phyloP scores from a whole-genome alignment of 2,797 vertebrate genomes.

The Onychomys arenicola region DNA sequence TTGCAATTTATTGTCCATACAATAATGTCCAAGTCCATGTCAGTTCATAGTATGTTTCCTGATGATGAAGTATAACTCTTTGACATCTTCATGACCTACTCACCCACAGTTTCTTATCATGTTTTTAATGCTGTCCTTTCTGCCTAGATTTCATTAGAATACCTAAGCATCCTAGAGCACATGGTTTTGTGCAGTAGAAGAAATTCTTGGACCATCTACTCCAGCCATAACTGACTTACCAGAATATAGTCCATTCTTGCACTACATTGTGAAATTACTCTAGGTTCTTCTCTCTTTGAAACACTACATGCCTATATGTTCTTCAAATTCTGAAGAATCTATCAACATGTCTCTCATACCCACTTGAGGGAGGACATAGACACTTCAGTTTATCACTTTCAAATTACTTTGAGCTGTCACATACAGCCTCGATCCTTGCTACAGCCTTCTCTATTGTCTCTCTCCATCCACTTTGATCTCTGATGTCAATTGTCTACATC shows the following conservation, averaged over 20 bases:
- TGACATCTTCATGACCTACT: background rate
- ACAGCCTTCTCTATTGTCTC: background rate
- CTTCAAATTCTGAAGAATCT: background rate
- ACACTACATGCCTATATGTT: background rate
- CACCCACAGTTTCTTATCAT: background rate
- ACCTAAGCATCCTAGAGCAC: background rate
- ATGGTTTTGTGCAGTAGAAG: background rate
- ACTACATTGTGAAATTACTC: background rate
- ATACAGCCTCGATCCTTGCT: no score
- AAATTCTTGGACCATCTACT: background rate
- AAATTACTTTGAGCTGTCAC: background rate
- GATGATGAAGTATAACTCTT: background rate
- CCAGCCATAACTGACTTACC: background rate
- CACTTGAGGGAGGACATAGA: accelerated
- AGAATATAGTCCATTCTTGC: background rate
- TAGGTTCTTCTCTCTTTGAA: background rate
- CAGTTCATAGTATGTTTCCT: background rate
- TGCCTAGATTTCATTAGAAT: background rate
- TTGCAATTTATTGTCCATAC: background rate
- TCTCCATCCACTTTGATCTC: background rate
- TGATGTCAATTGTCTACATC: background rate
- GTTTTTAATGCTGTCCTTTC: background rate
- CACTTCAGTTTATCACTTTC: background rate
- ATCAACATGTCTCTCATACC: background rate
- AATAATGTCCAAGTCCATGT: background rate